A percentile compares a stretch with the other conserved stretches of the same genome.
Conservation (phyloP, 2,888 invertebrate species). For the Tupiocoris notatus region DNA sequence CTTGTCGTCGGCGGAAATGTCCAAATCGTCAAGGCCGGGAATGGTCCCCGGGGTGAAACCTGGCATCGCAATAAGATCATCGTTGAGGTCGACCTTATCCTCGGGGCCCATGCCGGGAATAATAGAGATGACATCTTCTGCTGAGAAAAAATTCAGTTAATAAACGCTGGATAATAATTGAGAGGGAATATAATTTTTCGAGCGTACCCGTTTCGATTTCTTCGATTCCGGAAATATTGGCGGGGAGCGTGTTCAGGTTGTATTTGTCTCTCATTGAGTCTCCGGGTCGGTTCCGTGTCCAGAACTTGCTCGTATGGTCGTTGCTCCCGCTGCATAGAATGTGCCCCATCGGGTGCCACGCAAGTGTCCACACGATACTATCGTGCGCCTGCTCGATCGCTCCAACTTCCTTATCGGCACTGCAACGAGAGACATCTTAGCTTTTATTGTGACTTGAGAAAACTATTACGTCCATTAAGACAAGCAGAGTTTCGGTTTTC, state of each 20-base stretch:
- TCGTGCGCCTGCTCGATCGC: slow-evolving; percentile 98
- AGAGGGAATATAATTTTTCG: no score
- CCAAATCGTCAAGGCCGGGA: slow-evolving; percentile 83
- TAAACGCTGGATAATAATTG: no score
- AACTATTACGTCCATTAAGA: no score
- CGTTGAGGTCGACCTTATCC: slow-evolving; percentile 71
- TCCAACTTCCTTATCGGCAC: slow-evolving; percentile 96
- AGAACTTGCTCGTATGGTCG: slow-evolving; percentile 98
- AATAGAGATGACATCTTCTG: slow-evolving; percentile 70
- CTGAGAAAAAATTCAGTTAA: no score
- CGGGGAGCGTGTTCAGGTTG: slow-evolving; percentile 87
- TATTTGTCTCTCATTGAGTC: slow-evolving; percentile 98
- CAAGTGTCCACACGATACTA: slow-evolving; percentile 97
- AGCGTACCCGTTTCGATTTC: slow-evolving; percentile 59
- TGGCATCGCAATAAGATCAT: slow-evolving; percentile 53
- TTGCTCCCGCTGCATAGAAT: slow-evolving; percentile 99
- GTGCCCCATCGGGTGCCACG: slow-evolving; percentile 99
- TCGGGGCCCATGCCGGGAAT: slow-evolving; percentile 99
- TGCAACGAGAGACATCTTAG: slow-evolving; percentile 53
- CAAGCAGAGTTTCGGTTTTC: no score
- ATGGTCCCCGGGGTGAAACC: slow-evolving; percentile 59
- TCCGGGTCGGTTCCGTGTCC: slow-evolving; percentile 98
- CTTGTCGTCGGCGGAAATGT: slow-evolving; percentile 66
- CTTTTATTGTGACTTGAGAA: no score
- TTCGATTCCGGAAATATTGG: slow-evolving; percentile 71